phyloP scores from a whole-genome alignment of 2,113 vertebrate species.

The Argyrosomus japonicus region DNA sequence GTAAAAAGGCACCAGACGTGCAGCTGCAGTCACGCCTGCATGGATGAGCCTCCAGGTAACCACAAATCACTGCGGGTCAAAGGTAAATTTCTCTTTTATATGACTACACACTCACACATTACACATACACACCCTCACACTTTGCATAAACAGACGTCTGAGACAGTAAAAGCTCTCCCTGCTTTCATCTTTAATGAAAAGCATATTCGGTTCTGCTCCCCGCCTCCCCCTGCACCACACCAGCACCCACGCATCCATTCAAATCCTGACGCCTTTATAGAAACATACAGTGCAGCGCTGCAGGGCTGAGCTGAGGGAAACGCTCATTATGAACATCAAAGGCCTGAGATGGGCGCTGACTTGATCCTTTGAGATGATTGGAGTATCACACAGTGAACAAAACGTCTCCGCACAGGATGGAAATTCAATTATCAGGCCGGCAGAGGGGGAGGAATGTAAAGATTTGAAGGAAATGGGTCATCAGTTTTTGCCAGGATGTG shows the following conservation, averaged over 20 bases:
- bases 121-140: slow-evolving; percentile 39
- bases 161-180: slow-evolving; percentile 65
- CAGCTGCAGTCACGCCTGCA: neutral
- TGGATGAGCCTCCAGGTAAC: slow-evolving; percentile 42
- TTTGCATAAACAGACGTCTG: slow-evolving; percentile 57
- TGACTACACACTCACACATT: slow-evolving; percentile 12
- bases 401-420: slow-evolving; percentile 33
- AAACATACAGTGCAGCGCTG: slow-evolving; percentile 62
- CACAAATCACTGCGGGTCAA: slow-evolving; percentile 36
- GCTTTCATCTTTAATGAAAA: slow-evolving; percentile 81
- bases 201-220: slow-evolving; percentile 58
- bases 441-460: slow-evolving; percentile 47
- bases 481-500: slow-evolving; percentile 63
- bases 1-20: slow-evolving; percentile 4
- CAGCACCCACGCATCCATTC: slow-evolving; percentile 66
- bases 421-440: slow-evolving; percentile 45
- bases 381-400: slow-evolving; percentile 51
- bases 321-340: slow-evolving; percentile 79
- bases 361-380: slow-evolving; percentile 65
- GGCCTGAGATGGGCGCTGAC: slow-evolving; percentile 42
- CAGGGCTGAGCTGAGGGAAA: slow-evolving; percentile 66
- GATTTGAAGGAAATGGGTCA: slow-evolving; percentile 63
- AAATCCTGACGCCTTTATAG: slow-evolving; percentile 56
- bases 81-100: slow-evolving; percentile 57
- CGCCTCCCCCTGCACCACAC: slow-evolving; percentile 15